phyloP scores from a whole-genome alignment of 2,113 vertebrate genomes.

The Mohoua ochrocephala region DNA sequence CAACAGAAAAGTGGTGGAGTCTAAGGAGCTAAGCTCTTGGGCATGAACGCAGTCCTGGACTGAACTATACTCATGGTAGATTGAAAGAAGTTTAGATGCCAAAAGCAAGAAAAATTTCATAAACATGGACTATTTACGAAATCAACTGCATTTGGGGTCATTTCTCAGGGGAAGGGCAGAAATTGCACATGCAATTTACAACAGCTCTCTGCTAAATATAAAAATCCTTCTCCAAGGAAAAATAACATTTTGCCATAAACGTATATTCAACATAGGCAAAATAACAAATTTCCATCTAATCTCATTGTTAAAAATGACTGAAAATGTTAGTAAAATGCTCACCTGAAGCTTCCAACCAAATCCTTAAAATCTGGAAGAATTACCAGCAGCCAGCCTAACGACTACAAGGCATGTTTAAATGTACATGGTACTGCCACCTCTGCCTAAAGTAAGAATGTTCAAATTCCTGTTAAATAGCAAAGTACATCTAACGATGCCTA shows the following conservation, averaged over 20 bases:
- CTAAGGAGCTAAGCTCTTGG: not conserved
- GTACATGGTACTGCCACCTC: not conserved
- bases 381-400: not conserved
- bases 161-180: not conserved
- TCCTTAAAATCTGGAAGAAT: not conserved
- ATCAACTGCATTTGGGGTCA: not conserved
- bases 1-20: not conserved
- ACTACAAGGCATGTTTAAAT: not conserved
- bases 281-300: not conserved
- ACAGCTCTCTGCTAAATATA: not conserved
- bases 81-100: not conserved
- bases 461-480: not conserved
- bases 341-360: not conserved
- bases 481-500: not conserved
- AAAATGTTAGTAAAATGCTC: not conserved
- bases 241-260: not conserved
- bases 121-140: not conserved
- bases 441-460: not conserved
- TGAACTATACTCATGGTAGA: not conserved
- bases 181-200: not conserved
- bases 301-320: not conserved
- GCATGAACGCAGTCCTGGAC: rapidly evolving
- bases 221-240: not conserved
- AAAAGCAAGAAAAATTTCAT: not conserved
- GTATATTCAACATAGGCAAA: not conserved